These are phyloP conservation scores for Oscheius onirici DNA, from an alignment of 2,888 invertebrate species.

Conservation along the genomic window DNA sequence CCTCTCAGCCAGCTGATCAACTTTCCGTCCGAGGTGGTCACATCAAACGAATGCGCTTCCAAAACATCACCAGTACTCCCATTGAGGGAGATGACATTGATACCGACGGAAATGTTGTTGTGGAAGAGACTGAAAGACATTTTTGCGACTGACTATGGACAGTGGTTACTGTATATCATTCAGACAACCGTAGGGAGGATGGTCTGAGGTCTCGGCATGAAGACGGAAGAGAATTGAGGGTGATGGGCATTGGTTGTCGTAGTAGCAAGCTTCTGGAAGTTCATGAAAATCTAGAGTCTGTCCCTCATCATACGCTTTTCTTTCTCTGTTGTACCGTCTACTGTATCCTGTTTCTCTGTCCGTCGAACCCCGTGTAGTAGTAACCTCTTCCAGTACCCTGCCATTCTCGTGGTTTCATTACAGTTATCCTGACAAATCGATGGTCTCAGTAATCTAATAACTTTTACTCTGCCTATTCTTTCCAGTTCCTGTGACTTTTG, in stretches of 20 bases:
- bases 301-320: too few relatives aligned
- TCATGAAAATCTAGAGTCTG: too few relatives aligned
- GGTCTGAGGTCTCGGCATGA: slow-evolving; percentile 46
- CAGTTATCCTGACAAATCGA: too few relatives aligned
- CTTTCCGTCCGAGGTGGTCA: slow-evolving; percentile 53
- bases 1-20: slow-evolving; percentile 53
- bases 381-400: too few relatives aligned
- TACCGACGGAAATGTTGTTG: slow-evolving; percentile 68
- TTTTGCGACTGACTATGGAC: neutral
- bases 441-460: too few relatives aligned
- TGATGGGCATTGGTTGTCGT: slow-evolving; percentile 41
- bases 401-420: too few relatives aligned
- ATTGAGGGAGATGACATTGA: slow-evolving; percentile 75
- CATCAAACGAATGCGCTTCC: slow-evolving; percentile 45
- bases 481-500: too few relatives aligned
- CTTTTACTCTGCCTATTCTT: too few relatives aligned
- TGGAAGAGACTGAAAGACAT: slow-evolving; percentile 37
- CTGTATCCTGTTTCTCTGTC: too few relatives aligned
- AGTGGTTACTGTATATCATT: slow-evolving; percentile 50
- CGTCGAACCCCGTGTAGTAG: too few relatives aligned
- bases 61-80: slow-evolving; percentile 72
- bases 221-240: slow-evolving; percentile 52
- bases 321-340: too few relatives aligned
- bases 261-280: slow-evolving; percentile 41
- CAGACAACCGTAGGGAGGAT: slow-evolving; percentile 56